These are phyloP conservation scores for Lomographa bimaculata DNA, from an alignment of 2,888 invertebrate genomes.

Conservation along the genomic window DNA sequence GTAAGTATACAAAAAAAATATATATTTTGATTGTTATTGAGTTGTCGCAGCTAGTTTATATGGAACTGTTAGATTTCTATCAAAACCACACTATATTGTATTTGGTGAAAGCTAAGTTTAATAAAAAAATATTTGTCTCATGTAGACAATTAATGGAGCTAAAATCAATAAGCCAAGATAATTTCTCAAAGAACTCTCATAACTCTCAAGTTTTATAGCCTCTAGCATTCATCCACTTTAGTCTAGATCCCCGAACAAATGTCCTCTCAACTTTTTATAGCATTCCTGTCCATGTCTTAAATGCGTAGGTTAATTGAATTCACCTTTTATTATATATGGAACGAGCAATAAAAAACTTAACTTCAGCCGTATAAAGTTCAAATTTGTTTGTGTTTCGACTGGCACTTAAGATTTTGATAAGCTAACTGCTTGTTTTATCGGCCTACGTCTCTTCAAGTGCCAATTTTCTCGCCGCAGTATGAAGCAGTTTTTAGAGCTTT, in stretches of 20 bases:
- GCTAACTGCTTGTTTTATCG: slow-evolving; percentile 39
- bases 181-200: slow-evolving; percentile 5
- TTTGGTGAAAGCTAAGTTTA: too few species aligned
- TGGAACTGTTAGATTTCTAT: too few species aligned
- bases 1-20: too few species aligned
- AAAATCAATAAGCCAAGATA: too few species aligned
- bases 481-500: slow-evolving; percentile 18
- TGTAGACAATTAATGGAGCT: too few species aligned
- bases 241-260: slow-evolving; percentile 40
- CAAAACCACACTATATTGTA: too few species aligned
- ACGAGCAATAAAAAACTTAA: slow-evolving; percentile 37
- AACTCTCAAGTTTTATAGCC: slow-evolving; percentile 23
- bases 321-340: slow-evolving; percentile 44
- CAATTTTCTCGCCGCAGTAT: slow-evolving; percentile 26
- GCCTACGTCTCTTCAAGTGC: slow-evolving; percentile 32
- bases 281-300: slow-evolving; percentile 34
- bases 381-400: slow-evolving; percentile 33
- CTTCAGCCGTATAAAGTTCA: slow-evolving; percentile 31
- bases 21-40: too few species aligned
- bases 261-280: slow-evolving; percentile 44
- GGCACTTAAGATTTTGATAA: slow-evolving; percentile 32
- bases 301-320: slow-evolving; percentile 49
- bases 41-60: too few species aligned
- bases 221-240: slow-evolving; percentile 36
- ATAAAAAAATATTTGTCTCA: too few species aligned